A percentile compares a stretch with the other conserved stretches of the same genome.
These are phyloP conservation scores for Atta colombica DNA, from an alignment of 1,140 invertebrate species.

Conservation along the genomic window DNA sequence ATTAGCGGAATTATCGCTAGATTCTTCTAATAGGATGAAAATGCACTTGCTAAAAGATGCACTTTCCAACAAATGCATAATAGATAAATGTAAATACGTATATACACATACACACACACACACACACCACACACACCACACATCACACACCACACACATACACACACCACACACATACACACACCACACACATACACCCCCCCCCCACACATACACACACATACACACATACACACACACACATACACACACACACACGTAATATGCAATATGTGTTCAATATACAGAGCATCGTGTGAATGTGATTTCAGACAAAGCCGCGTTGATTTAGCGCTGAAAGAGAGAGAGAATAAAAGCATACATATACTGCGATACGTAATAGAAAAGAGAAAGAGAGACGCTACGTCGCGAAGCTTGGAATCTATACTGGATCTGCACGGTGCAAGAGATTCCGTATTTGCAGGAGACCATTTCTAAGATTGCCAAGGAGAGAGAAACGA, in stretches of 20 bases:
- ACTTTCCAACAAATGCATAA: constrained; percentile 3
- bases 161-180: neutral
- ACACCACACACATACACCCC: neutral
- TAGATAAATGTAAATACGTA: constrained; percentile 11
- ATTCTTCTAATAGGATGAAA: neutral
- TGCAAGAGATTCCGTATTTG: constrained; percentile 32
- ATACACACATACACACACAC: neutral
- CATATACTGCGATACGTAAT: constrained; percentile 3
- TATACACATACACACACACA: no score
- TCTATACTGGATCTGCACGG: constrained; percentile 25
- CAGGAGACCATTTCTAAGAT: constrained; percentile 18
- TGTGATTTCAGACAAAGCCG: constrained; percentile 80
- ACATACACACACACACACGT: neutral
- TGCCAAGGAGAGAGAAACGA: neutral
- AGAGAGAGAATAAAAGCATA: constrained; percentile 30
- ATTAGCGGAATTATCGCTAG: constrained; percentile 10
- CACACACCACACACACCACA: no score
- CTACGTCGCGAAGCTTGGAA: neutral
- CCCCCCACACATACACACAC: neutral
- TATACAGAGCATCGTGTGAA: constrained; percentile 56
- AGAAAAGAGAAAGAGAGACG: neutral
- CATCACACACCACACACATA: no score
- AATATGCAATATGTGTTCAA: constrained; percentile 47
- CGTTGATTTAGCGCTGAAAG: constrained; percentile 76
- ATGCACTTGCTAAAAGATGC: constrained; percentile 1